Conservation (phyloP, 2,113 vertebrate genomes). For the Lophius piscatorius region DNA sequence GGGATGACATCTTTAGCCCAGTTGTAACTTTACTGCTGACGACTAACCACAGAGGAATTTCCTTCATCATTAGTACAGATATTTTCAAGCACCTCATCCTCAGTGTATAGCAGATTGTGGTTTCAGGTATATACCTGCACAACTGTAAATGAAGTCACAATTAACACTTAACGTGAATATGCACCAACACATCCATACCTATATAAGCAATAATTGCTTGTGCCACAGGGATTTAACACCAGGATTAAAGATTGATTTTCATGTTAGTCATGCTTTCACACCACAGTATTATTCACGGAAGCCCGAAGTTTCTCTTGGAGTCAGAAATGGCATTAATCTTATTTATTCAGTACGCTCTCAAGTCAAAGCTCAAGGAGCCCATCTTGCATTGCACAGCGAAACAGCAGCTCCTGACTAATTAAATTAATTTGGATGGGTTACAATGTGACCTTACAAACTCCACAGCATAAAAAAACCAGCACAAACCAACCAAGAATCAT, state of each 20-base stretch:
- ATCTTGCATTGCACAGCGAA: slow-evolving; percentile 48
- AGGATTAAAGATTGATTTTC: slow-evolving; percentile 35
- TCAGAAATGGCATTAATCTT: slow-evolving; percentile 46
- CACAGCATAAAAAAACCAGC: slow-evolving; percentile 61
- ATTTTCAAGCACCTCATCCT: too few relatives aligned
- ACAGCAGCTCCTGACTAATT: slow-evolving; percentile 56
- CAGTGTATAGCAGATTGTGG: too few relatives aligned
- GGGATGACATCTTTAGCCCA: too few relatives aligned
- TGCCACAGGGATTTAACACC: not conserved
- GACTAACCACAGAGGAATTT: too few relatives aligned
- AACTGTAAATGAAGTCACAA: too few relatives aligned
- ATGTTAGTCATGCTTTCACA: slow-evolving; percentile 49
- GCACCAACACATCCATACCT: too few relatives aligned
- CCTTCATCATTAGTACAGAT: too few relatives aligned
- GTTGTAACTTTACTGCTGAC: too few relatives aligned
- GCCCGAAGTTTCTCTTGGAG: slow-evolving; percentile 29
- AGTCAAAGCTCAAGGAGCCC: slow-evolving; percentile 61
- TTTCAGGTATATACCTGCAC: too few relatives aligned
- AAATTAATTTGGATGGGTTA: slow-evolving; percentile 66
- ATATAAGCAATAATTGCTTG: slow-evolving; percentile 6
- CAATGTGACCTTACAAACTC: slow-evolving; percentile 74
- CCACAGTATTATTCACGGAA: slow-evolving; percentile 35
- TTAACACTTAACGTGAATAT: too few relatives aligned
- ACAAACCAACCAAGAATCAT: slow-evolving; percentile 55
- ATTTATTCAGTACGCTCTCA: slow-evolving; percentile 45